Evolutionary conservation across 1,140 invertebrate species (phyloP).

Genomic region (Brachionus manjavacas): DNA sequence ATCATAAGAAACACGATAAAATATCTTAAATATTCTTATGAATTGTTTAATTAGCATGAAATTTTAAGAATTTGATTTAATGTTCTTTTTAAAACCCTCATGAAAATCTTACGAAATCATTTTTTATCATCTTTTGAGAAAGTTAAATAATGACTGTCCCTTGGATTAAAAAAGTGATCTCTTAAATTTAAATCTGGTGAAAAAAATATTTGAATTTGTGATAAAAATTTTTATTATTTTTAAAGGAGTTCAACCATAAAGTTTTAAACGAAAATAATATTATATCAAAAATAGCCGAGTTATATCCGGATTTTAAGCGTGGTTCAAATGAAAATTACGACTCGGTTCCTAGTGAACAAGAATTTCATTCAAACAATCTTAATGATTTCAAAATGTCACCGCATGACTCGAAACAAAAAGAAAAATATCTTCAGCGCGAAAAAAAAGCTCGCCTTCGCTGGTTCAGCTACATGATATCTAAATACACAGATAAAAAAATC

Average conservation of each 20-base stretch:
- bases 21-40: too few species aligned
- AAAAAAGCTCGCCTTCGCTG: constrained; percentile 2
- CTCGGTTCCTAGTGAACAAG: not conserved
- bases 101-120: too few species aligned
- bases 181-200: not conserved
- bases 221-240: not conserved
- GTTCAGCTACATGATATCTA: constrained; percentile 5
- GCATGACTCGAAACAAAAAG: not conserved
- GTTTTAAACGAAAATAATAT: not conserved
- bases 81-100: too few species aligned
- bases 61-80: too few species aligned
- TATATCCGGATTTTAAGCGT: constrained; percentile 33
- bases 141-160: too few species aligned
- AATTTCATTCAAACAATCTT: not conserved
- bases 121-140: too few species aligned
- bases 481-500: not conserved
- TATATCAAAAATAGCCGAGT: not conserved
- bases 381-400: not conserved
- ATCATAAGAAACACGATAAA: too few species aligned
- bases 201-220: not conserved
- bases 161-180: too few species aligned
- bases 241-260: not conserved
- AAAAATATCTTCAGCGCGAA: constrained; percentile 34
- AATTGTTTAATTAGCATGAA: too few species aligned
- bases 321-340: not conserved